A percentile compares a stretch with the other conserved stretches of the same genome.
phyloP scores from a whole-genome alignment of 2,888 invertebrate species.

The Slavum lentiscoides region DNA sequence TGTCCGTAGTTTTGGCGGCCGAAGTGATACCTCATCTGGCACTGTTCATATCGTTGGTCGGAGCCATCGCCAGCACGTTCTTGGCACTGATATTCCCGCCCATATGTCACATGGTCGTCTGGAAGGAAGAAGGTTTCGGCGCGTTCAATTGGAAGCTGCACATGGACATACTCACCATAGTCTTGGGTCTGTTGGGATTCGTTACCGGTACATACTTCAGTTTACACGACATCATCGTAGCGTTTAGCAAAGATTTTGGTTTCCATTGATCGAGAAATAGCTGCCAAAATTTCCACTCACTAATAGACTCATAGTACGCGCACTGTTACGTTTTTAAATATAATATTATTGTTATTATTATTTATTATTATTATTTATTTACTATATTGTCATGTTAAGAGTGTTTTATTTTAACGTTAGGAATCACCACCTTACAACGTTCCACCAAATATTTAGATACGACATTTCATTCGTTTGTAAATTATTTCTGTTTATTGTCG shows the following conservation, averaged over 20 bases:
- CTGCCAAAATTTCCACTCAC: constrained; percentile 25
- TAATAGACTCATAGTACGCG: constrained; percentile 34
- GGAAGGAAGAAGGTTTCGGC: constrained; percentile 65
- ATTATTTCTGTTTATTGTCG: constrained; percentile 45
- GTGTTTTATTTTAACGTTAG: constrained; percentile 22
- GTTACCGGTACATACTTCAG: constrained; percentile 77
- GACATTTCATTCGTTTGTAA: constrained; percentile 44
- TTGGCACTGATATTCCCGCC: constrained; percentile 88
- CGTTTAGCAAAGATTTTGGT: constrained; percentile 59
- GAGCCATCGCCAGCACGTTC: constrained; percentile 85
- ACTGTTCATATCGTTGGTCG: constrained; percentile 87
- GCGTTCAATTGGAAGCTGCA: constrained; percentile 60
- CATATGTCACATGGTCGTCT: constrained; percentile 76
- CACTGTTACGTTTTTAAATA: constrained; percentile 44
- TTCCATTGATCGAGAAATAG: constrained; percentile 32
- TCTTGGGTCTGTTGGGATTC: constrained; percentile 72
- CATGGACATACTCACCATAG: constrained; percentile 70
- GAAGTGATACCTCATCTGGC: constrained; percentile 83
- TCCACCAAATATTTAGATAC: constrained; percentile 34
- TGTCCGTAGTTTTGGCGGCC: constrained; percentile 75
- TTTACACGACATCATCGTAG: constrained; percentile 66
- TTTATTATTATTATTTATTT: background rate
- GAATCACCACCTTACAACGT: constrained; percentile 29
- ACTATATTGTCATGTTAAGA: constrained; percentile 25
- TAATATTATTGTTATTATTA: background rate